These are phyloP conservation scores for Albula glossodonta DNA, from an alignment of 2,113 vertebrate species.

Conservation along the genomic window DNA sequence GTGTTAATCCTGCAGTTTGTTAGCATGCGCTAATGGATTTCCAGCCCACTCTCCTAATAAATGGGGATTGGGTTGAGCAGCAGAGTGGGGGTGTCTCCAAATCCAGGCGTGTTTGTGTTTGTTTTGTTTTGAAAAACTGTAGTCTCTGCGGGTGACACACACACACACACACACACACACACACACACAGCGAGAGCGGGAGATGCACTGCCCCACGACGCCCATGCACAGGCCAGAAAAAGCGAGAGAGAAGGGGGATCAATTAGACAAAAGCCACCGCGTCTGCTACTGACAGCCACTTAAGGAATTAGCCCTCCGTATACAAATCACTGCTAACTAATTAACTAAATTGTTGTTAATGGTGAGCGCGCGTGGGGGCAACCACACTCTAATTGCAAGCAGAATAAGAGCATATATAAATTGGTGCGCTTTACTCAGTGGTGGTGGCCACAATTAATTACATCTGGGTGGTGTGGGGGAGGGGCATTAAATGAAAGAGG, in stretches of 20 bases:
- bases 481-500: slow-evolving; percentile 36
- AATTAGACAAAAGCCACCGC: slow-evolving; percentile 50
- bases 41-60: no score
- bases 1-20: no score
- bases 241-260: slow-evolving; percentile 45
- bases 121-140: background rate
- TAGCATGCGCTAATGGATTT: no score
- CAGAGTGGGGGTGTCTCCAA: no score
- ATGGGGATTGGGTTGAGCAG: no score
- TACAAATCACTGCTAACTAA: slow-evolving; percentile 61
- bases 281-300: slow-evolving; percentile 57
- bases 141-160: background rate
- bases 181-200: background rate
- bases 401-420: slow-evolving; percentile 31
- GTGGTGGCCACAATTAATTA: slow-evolving; percentile 35
- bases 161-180: background rate
- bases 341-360: slow-evolving; percentile 67
- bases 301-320: slow-evolving; percentile 57
- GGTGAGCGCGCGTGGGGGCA: slow-evolving; percentile 41
- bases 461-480: slow-evolving; percentile 20
- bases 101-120: background rate
- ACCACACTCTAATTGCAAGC: slow-evolving; percentile 42
- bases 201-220: background rate
- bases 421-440: slow-evolving; percentile 30
- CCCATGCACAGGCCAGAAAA: background rate